Base-by-base conservation (phyloP, 2,797 vertebrate species). In the Mormyrops attenuatus region DNA sequence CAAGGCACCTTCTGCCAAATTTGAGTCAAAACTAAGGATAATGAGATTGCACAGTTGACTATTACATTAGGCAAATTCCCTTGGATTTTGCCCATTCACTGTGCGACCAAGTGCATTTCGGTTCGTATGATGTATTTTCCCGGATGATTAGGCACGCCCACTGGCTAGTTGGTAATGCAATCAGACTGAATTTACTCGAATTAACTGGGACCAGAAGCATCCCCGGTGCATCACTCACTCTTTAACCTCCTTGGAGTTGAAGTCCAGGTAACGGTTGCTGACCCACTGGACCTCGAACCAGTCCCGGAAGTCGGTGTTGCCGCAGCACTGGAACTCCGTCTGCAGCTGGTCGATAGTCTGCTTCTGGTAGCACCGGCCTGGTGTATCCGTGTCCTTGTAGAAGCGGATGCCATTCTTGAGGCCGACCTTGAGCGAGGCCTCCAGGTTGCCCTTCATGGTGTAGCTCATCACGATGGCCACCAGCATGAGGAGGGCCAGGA, bases 221-320 rank as follows among this genome's bases (percentile, higher is more conserved):
- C 13, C n/a, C 66, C 47, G 2, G 20, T 3, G 30, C 44, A 50
- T 53, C 3, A 96, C 95, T 96, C 90, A 98, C 97, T 97, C 96
- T 92, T 96, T 96, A 52, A 97, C 96, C n/a, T 97, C 97, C 89
- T 96, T 97, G 47, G 96, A 93, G 93, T 89, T 96, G 93, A 97
- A 97, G 90, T 98, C 97, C 88, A 98, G 95, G 93, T 97, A 97
- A 30, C 97, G 96, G 92, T 96, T 97, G 94, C 97, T 98, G 95
- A 98, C 95, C 97, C 97, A 98, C 92, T 98, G 97, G 77, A 98
- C 94, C 91, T 97, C 96, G 66, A 98, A 98, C 97, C 97, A 98
- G 92, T 98, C 97, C 92, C 92, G 96, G 95, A 95, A 96, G 92
- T 97, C 94, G 0, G 90, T 96, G 94, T 96, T 96, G 5, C 97